phyloP scores from a whole-genome alignment of 2,113 vertebrate species.

The Elachura formosa region DNA sequence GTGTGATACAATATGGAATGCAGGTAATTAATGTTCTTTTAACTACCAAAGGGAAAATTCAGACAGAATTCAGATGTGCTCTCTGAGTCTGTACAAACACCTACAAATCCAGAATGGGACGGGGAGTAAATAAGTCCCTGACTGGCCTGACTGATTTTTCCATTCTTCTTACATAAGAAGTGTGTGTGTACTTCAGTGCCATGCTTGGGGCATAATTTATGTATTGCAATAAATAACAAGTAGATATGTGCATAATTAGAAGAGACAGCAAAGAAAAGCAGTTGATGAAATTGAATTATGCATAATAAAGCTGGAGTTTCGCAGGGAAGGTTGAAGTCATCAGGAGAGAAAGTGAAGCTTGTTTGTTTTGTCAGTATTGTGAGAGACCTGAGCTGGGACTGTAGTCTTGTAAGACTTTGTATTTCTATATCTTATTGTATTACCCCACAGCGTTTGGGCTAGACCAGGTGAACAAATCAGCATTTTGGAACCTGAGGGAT shows the following conservation, averaged over 20 bases:
- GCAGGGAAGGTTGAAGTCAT: background rate
- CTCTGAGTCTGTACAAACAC: background rate
- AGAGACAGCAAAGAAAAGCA: conserved; percentile 36
- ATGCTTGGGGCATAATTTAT: background rate
- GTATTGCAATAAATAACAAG: background rate
- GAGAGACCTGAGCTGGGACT: background rate
- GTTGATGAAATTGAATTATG: background rate
- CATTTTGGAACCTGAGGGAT: background rate
- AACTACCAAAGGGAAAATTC: background rate
- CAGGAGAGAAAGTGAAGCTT: background rate
- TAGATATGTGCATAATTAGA: conserved; percentile 8
- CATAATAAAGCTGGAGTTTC: background rate
- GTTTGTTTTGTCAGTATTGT: background rate
- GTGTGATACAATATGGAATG: background rate
- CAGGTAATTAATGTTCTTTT: background rate
- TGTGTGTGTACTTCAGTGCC: background rate
- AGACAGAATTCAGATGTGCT: background rate
- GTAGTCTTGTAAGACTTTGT: background rate
- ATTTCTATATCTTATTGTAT: background rate
- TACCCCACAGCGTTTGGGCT: background rate
- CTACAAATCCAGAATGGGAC: background rate
- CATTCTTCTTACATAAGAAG: background rate
- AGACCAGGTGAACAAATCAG: background rate
- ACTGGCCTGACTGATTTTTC: background rate
- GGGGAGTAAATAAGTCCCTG: background rate